These are phyloP conservation scores for Neodiprion lecontei DNA, from an alignment of 1,140 invertebrate species.

Conservation along the genomic window DNA sequence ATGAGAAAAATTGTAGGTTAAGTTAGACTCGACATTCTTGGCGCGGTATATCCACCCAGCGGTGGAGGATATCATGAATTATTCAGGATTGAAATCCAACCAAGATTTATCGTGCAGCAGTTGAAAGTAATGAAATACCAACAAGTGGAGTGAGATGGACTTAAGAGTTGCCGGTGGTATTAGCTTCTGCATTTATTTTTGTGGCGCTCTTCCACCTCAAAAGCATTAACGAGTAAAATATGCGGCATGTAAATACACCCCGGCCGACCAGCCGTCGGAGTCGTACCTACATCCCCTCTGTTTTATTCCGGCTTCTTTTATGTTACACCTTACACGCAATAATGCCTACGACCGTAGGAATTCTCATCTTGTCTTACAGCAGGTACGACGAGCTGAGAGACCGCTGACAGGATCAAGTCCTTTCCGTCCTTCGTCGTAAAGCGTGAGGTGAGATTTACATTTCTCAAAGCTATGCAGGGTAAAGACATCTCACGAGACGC, in stretches of 20 bases:
- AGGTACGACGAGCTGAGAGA: background rate
- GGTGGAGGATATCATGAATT: background rate
- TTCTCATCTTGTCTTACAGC: background rate
- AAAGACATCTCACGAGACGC: no score
- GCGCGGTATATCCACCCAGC: background rate
- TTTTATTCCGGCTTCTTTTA: background rate
- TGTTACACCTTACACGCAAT: background rate
- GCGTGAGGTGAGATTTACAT: no score
- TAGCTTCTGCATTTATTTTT: background rate
- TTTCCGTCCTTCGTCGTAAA: background rate
- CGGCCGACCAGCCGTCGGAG: no score
- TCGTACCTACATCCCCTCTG: background rate
- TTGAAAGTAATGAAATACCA: conserved; percentile 7
- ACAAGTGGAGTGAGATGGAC: background rate
- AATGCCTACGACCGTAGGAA: no score
- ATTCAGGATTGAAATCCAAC: background rate
- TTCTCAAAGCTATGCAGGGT: no score
- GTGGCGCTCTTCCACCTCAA: background rate
- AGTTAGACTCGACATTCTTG: conserved; percentile 2
- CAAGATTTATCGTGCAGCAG: background rate
- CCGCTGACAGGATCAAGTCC: background rate
- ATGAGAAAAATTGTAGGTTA: background rate
- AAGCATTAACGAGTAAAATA: no score
- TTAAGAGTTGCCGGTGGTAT: background rate
- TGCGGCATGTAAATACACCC: no score